Percentiles rank a stretch among this genome's conserved stretches.
phyloP scores from a whole-genome alignment of 2,888 invertebrate species.

The Mimas tiliae region DNA sequence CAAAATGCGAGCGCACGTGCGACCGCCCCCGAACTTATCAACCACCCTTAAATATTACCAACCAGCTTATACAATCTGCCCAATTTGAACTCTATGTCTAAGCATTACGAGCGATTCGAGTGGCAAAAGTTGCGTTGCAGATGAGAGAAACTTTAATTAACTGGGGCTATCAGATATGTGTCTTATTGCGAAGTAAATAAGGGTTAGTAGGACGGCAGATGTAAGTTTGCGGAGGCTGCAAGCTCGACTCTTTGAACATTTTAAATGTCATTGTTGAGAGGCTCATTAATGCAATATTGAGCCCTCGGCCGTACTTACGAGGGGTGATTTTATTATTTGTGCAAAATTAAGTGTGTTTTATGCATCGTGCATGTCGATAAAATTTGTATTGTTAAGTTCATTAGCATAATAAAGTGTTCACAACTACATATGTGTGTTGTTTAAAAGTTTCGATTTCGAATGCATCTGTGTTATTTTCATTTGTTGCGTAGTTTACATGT shows the following conservation, averaged over 20 bases:
- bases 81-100: conserved; percentile 43
- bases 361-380: conserved; percentile 43
- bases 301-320: conserved; percentile 56
- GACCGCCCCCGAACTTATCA: conserved; percentile 50
- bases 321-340: conserved; percentile 75
- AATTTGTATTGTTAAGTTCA: conserved; percentile 34
- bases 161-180: not conserved
- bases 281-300: conserved; percentile 81
- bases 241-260: conserved; percentile 28
- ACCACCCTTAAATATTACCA: conserved; percentile 39
- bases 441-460: conserved; percentile 6
- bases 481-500: not conserved
- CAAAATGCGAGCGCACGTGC: conserved; percentile 79
- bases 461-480: conserved; percentile 5
- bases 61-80: conserved; percentile 16
- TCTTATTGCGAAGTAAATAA: not conserved
- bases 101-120: conserved; percentile 2
- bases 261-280: conserved; percentile 81
- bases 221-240: conserved; percentile 33
- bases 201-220: not conserved
- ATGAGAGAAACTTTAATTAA: no score
- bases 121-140: not conserved
- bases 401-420: conserved; percentile 26
- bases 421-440: conserved; percentile 2
- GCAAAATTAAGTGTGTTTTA: conserved; percentile 67